Percentiles rank a stretch among this genome's conserved stretches.
phyloP scores from a whole-genome alignment of 2,888 invertebrate genomes.

The Isoperla grammatica region DNA sequence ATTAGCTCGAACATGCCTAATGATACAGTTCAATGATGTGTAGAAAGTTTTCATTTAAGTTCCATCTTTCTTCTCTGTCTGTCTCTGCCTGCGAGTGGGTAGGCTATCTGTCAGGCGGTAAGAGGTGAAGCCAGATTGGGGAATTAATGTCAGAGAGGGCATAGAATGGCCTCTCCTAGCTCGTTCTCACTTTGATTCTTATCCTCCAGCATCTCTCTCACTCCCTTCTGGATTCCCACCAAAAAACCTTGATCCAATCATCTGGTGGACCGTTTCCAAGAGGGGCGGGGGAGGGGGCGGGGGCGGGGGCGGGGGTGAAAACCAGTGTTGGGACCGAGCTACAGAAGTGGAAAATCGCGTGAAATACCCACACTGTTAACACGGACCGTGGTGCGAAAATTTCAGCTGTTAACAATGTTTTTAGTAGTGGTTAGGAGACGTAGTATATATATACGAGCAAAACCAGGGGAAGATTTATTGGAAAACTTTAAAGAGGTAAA shows the following conservation, averaged over 20 bases:
- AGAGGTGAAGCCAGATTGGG: constrained; percentile 27
- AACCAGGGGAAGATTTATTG: too few species aligned
- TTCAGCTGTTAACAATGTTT: not conserved
- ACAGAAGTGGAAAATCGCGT: constrained; percentile 9
- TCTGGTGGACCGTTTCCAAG: constrained; percentile 12
- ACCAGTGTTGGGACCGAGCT: constrained; percentile 4
- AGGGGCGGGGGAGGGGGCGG: not conserved
- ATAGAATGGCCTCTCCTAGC: constrained; percentile 18
- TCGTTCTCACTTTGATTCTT: constrained; percentile 1
- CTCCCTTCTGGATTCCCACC: constrained; percentile 16
- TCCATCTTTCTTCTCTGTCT: not conserved
- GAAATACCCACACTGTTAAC: constrained; percentile 6
- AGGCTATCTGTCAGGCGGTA: constrained; percentile 23
- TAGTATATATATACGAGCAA: too few species aligned
- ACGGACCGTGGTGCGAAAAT: not conserved
- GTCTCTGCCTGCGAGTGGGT: not conserved
- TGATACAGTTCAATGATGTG: not conserved
- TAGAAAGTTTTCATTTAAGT: constrained; percentile 11
- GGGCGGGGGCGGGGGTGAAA: not conserved
- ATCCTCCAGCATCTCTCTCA: constrained; percentile 6
- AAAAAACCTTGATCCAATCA: constrained; percentile 19
- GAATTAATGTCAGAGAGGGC: constrained; percentile 29
- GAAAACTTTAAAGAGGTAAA: too few species aligned
- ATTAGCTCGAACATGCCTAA: too few species aligned
- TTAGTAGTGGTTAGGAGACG: not conserved